Conservation (phyloP, 2,113 vertebrate species). For the Vidua macroura region DNA sequence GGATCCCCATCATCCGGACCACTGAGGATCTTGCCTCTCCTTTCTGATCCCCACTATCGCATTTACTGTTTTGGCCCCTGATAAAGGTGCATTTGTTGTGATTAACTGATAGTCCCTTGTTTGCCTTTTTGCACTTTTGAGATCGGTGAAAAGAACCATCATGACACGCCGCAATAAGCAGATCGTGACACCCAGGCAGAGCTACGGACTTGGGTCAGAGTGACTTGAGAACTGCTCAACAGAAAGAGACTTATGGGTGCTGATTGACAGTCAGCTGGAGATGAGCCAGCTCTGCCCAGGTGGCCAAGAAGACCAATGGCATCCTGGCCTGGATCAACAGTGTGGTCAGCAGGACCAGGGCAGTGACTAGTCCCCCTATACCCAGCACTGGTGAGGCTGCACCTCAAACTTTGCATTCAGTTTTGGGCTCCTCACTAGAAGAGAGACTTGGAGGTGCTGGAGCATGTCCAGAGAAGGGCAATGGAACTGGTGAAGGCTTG, state of each 20-base stretch:
- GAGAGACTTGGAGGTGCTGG: too few relatives aligned
- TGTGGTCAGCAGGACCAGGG: not conserved
- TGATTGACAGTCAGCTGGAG: not conserved
- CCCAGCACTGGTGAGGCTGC: fast-evolving
- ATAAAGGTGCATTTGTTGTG: too few relatives aligned
- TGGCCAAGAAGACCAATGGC: not conserved
- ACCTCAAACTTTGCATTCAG: not conserved
- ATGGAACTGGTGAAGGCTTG: not conserved
- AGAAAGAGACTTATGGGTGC: not conserved
- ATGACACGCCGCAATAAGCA: too few relatives aligned
- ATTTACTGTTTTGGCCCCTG: too few relatives aligned
- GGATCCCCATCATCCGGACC: too few relatives aligned
- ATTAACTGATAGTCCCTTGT: too few relatives aligned
- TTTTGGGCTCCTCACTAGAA: not conserved
- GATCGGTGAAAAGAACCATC: too few relatives aligned
- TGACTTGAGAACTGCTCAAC: not conserved
- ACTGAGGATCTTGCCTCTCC: too few relatives aligned
- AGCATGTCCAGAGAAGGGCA: not conserved
- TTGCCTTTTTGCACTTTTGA: too few relatives aligned
- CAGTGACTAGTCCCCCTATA: too few relatives aligned
- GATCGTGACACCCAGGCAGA: not conserved
- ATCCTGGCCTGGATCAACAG: not conserved
- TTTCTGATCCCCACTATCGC: too few relatives aligned
- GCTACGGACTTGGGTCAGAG: not conserved
- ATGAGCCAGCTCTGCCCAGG: too few relatives aligned